phyloP scores from a whole-genome alignment of 2,113 vertebrate genomes.

The Thunnus thynnus region DNA sequence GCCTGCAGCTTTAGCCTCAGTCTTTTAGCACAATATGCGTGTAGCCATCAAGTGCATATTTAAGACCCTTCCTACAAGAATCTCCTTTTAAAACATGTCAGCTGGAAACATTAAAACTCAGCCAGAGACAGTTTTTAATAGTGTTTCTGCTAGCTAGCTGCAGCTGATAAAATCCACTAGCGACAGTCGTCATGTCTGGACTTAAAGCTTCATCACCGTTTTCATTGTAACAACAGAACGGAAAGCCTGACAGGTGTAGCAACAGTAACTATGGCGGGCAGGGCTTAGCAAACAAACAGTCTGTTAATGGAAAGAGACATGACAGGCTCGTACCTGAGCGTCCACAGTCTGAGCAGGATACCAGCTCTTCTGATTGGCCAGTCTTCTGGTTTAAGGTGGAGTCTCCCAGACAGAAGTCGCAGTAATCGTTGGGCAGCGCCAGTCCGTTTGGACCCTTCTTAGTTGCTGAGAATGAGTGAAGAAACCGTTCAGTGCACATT shows the following conservation, averaged over 20 bases:
- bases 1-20: too few relatives aligned
- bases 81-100: too few relatives aligned
- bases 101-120: too few relatives aligned
- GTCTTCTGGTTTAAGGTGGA: constrained; percentile 98
- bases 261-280: not conserved
- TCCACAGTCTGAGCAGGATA: constrained; percentile 97
- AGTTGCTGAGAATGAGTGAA: constrained; percentile 79
- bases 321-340: constrained; percentile 88
- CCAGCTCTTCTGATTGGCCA: constrained; percentile 94
- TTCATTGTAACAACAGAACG: too few relatives aligned
- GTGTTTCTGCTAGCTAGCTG: too few relatives aligned
- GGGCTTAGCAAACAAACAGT: not conserved
- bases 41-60: too few relatives aligned
- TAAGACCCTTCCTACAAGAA: too few relatives aligned
- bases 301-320: not conserved
- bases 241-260: not conserved
- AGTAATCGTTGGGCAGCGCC: constrained; percentile 97
- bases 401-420: constrained; percentile 97
- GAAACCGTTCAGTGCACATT: constrained; percentile 4
- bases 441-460: constrained; percentile 96
- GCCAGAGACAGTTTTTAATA: too few relatives aligned
- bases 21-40: too few relatives aligned
- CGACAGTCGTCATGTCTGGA: too few relatives aligned
- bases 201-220: too few relatives aligned
- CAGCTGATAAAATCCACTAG: too few relatives aligned